Conservation (phyloP, 2,113 vertebrate species). For the Damaliscus lunatus region DNA sequence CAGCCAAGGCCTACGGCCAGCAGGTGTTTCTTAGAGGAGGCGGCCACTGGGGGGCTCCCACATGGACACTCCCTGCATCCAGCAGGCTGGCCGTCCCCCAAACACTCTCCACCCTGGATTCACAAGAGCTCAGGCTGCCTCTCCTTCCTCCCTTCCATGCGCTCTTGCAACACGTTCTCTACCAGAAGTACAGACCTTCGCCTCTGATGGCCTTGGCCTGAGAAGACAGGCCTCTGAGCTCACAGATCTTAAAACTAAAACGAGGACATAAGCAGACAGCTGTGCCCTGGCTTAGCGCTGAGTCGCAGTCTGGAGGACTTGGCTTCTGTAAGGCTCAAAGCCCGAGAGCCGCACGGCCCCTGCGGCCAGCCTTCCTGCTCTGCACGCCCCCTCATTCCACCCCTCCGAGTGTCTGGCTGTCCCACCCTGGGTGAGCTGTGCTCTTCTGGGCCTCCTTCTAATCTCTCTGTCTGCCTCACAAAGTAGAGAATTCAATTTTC, state of each 20-base stretch:
- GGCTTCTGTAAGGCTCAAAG: background rate
- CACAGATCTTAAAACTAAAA: background rate
- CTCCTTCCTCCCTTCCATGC: background rate
- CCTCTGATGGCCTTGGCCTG: background rate
- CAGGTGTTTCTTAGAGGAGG: background rate
- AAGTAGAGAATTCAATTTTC: conserved; percentile 60
- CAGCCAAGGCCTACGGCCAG: rapidly evolving
- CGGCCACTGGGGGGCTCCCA: background rate
- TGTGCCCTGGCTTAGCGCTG: background rate
- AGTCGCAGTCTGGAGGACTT: background rate
- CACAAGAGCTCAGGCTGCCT: background rate
- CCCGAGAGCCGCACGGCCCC: rapidly evolving
- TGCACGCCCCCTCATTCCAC: rapidly evolving
- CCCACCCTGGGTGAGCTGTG: background rate
- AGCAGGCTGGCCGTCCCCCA: rapidly evolving
- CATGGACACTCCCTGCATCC: rapidly evolving
- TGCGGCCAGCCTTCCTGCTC: rapidly evolving
- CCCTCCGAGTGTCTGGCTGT: background rate
- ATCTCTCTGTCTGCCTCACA: conserved; percentile 46
- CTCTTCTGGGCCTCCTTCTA: background rate
- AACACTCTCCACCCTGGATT: rapidly evolving
- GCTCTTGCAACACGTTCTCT: background rate
- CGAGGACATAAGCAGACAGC: no score
- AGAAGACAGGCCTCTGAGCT: background rate
- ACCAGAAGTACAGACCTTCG: background rate